Conservation (phyloP, 2,113 vertebrate genomes). For the Illadopsis cleaveri region DNA sequence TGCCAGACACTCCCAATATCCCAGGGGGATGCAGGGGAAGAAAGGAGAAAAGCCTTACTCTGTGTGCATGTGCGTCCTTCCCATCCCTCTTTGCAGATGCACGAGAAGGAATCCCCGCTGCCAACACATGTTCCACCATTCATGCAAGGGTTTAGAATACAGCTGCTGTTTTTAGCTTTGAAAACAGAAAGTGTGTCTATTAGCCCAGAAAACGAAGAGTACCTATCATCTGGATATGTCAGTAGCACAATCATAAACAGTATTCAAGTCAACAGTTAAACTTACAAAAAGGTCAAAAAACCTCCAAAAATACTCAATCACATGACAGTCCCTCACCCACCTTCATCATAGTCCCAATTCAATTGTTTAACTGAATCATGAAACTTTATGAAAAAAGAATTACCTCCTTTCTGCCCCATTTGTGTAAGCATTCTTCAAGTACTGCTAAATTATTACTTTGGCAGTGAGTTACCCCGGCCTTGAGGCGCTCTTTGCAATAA, state of each 20-base stretch:
- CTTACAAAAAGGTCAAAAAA: background rate
- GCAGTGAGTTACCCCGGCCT: background rate
- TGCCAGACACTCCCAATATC: constrained; percentile 41
- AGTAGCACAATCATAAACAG: background rate
- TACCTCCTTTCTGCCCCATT: background rate
- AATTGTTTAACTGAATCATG: background rate
- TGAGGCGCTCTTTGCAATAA: background rate
- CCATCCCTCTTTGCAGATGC: constrained; percentile 97
- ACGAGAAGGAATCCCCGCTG: constrained; percentile 87
- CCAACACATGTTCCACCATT: constrained; percentile 95
- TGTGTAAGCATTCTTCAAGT: background rate
- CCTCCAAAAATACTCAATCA: background rate
- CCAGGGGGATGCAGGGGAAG: background rate
- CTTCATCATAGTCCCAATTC: background rate
- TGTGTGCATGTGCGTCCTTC: constrained; percentile 89
- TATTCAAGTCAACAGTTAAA: background rate
- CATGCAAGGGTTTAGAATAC: constrained; percentile 87
- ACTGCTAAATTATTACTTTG: background rate
- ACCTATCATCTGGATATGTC: background rate
- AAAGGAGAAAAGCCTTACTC: constrained; percentile 76
- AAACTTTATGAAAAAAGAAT: background rate
- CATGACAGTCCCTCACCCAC: background rate
- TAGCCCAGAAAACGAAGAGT: background rate
- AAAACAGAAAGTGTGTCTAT: background rate
- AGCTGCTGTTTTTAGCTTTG: constrained; percentile 90